These are phyloP conservation scores for Megaceryle torquata DNA, from an alignment of 2,113 vertebrate species.

Conservation along the genomic window DNA sequence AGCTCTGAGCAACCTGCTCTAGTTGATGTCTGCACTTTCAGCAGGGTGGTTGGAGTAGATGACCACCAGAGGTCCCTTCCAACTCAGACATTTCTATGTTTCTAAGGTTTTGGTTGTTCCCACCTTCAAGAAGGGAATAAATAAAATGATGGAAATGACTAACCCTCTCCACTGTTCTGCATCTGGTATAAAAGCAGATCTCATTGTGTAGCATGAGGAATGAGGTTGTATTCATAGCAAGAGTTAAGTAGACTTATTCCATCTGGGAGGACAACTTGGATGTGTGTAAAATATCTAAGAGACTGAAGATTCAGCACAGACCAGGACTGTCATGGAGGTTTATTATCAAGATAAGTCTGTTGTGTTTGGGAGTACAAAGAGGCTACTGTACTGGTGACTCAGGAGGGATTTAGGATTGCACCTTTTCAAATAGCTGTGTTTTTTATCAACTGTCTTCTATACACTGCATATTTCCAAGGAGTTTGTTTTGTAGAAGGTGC, in stretches of 20 bases:
- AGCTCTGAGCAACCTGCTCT: no score
- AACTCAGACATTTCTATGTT: no score
- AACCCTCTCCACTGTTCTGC: not conserved
- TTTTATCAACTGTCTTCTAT: not conserved
- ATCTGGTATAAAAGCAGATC: not conserved
- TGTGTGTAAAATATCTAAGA: not conserved
- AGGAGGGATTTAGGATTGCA: not conserved
- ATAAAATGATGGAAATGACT: not conserved
- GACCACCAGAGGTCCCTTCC: no score
- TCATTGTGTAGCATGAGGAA: not conserved
- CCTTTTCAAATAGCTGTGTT: not conserved
- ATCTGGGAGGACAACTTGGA: not conserved
- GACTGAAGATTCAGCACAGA: not conserved
- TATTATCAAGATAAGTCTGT: slow-evolving; percentile 11
- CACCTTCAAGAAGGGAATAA: not conserved
- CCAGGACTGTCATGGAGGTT: not conserved
- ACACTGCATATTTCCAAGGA: not conserved
- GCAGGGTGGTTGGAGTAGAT: no score
- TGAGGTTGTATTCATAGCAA: not conserved
- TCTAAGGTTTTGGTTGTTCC: not conserved
- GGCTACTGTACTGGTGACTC: slow-evolving; percentile 1
- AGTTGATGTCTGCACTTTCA: no score
- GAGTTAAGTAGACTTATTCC: not conserved
- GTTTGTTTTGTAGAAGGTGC: not conserved
- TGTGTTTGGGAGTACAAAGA: not conserved